Evolutionary conservation across 1,140 invertebrate genomes (phyloP).

Genomic region (Tetragonula clypearis): DNA sequence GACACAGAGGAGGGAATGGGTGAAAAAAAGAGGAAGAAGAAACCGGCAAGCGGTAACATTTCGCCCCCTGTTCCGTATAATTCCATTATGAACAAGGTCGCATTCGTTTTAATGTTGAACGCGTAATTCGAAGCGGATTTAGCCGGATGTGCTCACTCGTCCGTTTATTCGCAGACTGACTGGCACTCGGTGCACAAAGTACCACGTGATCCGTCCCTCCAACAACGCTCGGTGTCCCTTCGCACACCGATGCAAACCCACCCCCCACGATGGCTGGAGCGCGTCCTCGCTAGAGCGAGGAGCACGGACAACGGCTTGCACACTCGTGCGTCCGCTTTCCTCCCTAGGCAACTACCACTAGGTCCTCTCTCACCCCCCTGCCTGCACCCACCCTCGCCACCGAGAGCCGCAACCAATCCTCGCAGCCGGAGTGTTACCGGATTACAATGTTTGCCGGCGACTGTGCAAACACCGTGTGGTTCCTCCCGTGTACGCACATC

Average conservation of each 20-base stretch:
- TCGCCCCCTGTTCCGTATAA: slow-evolving; percentile 1
- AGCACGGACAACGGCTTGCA: slow-evolving; percentile 29
- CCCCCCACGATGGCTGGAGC: not conserved
- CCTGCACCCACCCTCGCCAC: not conserved
- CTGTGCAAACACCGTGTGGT: slow-evolving; percentile 66
- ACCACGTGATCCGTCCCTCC: slow-evolving; percentile 32
- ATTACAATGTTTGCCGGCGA: slow-evolving; percentile 72
- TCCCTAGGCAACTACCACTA: slow-evolving; percentile 19
- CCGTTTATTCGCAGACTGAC: slow-evolving; percentile 54
- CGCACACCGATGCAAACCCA: not conserved
- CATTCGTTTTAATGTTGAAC: slow-evolving; percentile 40
- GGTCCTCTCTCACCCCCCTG: slow-evolving; percentile 12
- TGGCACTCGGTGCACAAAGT: slow-evolving; percentile 54
- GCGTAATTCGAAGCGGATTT: slow-evolving; percentile 53
- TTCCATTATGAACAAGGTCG: slow-evolving; percentile 44
- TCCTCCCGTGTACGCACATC: slow-evolving; percentile 54
- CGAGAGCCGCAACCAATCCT: slow-evolving; percentile 58
- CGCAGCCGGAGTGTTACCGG: slow-evolving; percentile 67
- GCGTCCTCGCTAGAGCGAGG: not conserved
- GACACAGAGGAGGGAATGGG: too few species aligned
- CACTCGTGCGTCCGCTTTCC: slow-evolving; percentile 22
- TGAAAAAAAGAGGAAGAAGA: not conserved
- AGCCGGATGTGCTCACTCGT: slow-evolving; percentile 47
- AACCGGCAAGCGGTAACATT: not conserved
- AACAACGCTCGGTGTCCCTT: not conserved